Evolutionary conservation across 2,888 invertebrate genomes (phyloP).

Genomic region (Drosophila greeni): DNA sequence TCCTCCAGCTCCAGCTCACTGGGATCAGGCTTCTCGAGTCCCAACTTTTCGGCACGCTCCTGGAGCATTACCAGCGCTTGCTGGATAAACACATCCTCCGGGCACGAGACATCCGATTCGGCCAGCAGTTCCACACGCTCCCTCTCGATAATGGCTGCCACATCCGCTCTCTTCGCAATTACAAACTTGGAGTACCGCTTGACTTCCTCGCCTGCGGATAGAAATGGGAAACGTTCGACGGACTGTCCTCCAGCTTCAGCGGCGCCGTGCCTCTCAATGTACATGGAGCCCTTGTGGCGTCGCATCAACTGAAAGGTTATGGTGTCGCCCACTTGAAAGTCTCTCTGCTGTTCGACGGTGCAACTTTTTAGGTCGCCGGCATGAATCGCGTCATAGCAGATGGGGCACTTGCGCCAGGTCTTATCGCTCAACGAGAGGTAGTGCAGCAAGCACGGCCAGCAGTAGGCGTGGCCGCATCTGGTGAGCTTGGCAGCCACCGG

Average conservation of each 20-base stretch:
- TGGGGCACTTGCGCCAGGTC: constrained; percentile 91
- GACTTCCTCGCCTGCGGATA: constrained; percentile 79
- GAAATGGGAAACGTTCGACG: constrained; percentile 76
- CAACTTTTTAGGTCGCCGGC: constrained; percentile 91
- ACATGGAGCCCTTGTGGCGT: constrained; percentile 83
- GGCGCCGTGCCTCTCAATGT: constrained; percentile 68
- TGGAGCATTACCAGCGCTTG: constrained; percentile 87
- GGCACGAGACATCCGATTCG: constrained; percentile 86
- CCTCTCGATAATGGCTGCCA: constrained; percentile 85
- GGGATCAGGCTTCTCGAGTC: constrained; percentile 53
- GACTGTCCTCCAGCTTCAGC: constrained; percentile 34
- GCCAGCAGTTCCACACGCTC: constrained; percentile 85
- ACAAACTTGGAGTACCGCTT: constrained; percentile 85
- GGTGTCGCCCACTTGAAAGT: constrained; percentile 81
- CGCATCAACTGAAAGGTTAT: constrained; percentile 92
- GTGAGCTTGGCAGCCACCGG: constrained; percentile 95
- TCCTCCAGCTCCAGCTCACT: constrained; percentile 22
- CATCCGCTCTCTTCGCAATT: constrained; percentile 84
- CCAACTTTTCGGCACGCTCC: constrained; percentile 67
- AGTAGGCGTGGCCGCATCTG: constrained; percentile 96
- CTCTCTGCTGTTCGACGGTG: constrained; percentile 73
- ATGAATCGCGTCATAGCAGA: constrained; percentile 91
- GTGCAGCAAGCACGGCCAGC: constrained; percentile 96
- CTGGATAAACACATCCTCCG: constrained; percentile 92
- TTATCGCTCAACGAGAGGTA: constrained; percentile 92